Base-by-base conservation (phyloP, 2,888 invertebrate species). In the Leptinotarsa peninsularis region DNA sequence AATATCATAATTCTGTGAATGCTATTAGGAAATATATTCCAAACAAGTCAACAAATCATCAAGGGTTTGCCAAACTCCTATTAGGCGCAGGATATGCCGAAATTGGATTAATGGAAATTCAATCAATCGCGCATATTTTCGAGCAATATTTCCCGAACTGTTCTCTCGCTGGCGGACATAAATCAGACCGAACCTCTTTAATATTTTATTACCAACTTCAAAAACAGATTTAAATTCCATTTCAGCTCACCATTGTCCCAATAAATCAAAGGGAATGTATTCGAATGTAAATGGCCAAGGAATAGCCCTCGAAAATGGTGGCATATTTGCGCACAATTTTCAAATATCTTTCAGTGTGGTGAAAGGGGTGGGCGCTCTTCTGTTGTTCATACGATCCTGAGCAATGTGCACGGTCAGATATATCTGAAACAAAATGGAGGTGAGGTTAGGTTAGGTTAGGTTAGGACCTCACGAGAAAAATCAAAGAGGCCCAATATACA, bases 251-350 rank as follows among this genome's bases (percentile, higher is more conserved):
- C 95, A 86, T 90, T 90, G 79, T 92, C 92, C 85, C 93, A 94
- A 88, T 96, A 95, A 84, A 96, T 93, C 78, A 96, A 92, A 58
- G 97, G 91, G 88, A 97, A 97, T 0, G 96, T 95, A 87, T 97
- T 97, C 68, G 96, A 96, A 88, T 97, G 97, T 79, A 96, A 91
- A 86, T 97, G 97, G 5, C 97, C 85, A 96, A 97, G 90, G 97
- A 96, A 89, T 97, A 97, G 33, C 96, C 96, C 43, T 94, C 93
- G 43, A 82, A 97, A 83, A 96, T 94, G 83, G 93, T 91, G 52
- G 95, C 92, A 86, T 94, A 93, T 78, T 92, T 92, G 18, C 94
- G 91, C n/a, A 97, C 92, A 78, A 93, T 89, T 76, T 93, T 91
- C 75, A 97, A 88, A 86, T 96, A 96, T 80, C 91, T 91, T 52